Conservation (phyloP, 1,140 invertebrate genomes). For the Onthophagus taurus region DNA sequence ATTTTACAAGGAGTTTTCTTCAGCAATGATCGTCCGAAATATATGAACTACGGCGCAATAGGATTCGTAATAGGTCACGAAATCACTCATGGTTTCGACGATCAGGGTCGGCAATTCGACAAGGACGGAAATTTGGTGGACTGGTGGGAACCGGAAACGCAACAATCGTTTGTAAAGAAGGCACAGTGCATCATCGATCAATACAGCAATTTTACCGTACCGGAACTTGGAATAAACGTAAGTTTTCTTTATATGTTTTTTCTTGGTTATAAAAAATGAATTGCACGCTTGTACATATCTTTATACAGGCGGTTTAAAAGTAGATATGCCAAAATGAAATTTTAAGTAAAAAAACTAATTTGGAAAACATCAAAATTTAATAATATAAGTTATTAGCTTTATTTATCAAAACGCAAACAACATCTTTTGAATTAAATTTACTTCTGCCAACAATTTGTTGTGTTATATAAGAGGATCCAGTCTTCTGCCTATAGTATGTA, state of each 20-base stretch:
- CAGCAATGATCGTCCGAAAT: slow-evolving; percentile 51
- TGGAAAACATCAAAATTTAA: too few relatives aligned
- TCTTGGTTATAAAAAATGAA: slow-evolving; percentile 3
- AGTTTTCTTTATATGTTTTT: slow-evolving; percentile 9
- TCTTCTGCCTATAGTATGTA: too few relatives aligned
- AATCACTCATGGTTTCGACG: slow-evolving; percentile 64
- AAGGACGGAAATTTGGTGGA: slow-evolving; percentile 63
- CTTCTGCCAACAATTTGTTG: too few relatives aligned
- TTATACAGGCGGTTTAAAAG: too few relatives aligned
- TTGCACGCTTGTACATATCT: too few relatives aligned
- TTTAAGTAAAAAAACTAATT: too few relatives aligned
- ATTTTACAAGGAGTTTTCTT: slow-evolving; percentile 63
- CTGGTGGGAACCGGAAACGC: slow-evolving; percentile 47
- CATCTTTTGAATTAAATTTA: too few relatives aligned
- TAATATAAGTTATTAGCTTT: too few relatives aligned
- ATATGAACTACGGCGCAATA: slow-evolving; percentile 49
- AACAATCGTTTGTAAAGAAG: slow-evolving; percentile 43
- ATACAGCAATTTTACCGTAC: slow-evolving; percentile 50
- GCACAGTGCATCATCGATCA: slow-evolving; percentile 59
- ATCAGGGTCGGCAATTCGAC: slow-evolving; percentile 81
- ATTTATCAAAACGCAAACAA: too few relatives aligned
- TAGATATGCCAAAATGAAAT: too few relatives aligned
- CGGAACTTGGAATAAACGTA: slow-evolving; percentile 22
- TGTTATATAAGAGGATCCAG: too few relatives aligned
- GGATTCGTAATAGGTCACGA: slow-evolving; percentile 53